phyloP scores from a whole-genome alignment of 2,888 invertebrate species.

The Tribolium freemani region DNA sequence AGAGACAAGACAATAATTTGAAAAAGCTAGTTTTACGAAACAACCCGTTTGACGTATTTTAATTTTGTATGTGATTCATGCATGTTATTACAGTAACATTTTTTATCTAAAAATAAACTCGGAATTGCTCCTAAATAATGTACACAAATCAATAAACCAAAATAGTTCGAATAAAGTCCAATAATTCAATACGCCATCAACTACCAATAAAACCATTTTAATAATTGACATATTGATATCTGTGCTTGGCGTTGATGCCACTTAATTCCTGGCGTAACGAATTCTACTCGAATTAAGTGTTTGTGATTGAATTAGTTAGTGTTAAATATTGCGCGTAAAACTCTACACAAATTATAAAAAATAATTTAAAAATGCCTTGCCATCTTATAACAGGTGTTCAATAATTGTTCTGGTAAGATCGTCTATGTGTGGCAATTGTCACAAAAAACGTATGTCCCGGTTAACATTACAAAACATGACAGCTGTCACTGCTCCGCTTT shows the following conservation, averaged over 20 bases:
- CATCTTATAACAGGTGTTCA: no score
- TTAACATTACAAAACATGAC: no score
- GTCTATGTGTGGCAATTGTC: no score
- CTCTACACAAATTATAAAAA: no score
- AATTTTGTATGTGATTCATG: background rate
- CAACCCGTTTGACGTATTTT: background rate
- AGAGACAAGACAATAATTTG: background rate
- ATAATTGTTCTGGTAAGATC: no score
- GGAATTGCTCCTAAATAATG: background rate
- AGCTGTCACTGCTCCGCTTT: no score
- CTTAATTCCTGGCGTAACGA: background rate
- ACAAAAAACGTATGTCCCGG: no score
- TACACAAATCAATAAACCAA: conserved; percentile 11
- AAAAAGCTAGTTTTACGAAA: no score
- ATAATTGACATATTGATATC: background rate
- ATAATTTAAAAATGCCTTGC: no score
- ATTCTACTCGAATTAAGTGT: background rate
- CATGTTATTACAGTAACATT: background rate
- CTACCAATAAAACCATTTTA: background rate
- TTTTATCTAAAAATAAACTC: background rate
- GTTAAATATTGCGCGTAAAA: background rate
- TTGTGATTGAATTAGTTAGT: background rate
- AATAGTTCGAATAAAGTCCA: conserved; percentile 2
- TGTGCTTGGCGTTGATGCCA: background rate
- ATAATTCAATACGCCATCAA: background rate